Conservation (phyloP, 2,888 invertebrate genomes). For the Tetramorium bicarinatum region DNA sequence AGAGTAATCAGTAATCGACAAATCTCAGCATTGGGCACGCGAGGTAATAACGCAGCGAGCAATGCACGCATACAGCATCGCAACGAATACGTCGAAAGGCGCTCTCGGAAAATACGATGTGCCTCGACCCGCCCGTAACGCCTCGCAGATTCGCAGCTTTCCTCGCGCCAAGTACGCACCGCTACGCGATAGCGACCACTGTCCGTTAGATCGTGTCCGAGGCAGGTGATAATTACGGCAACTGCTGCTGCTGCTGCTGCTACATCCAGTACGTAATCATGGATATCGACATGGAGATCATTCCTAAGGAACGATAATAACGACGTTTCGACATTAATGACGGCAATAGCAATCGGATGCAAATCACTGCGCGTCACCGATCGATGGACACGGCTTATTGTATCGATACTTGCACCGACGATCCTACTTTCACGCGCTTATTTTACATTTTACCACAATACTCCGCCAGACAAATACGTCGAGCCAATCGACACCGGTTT, state of each 20-base stretch:
- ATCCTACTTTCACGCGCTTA: constrained; percentile 3
- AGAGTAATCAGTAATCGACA: constrained; percentile 22
- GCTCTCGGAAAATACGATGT: constrained; percentile 69
- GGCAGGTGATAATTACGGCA: constrained; percentile 63
- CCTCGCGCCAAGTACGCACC: constrained; percentile 11
- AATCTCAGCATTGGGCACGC: constrained; percentile 41
- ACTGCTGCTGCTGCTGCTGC: constrained; percentile 63
- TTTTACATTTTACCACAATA: not conserved
- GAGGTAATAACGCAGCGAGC: constrained; percentile 22
- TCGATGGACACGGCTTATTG: constrained; percentile 64
- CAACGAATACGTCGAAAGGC: constrained; percentile 60
- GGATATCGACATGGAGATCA: constrained; percentile 58
- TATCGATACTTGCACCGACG: constrained; percentile 49
- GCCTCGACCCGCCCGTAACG: constrained; percentile 72
- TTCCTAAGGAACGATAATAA: constrained; percentile 65
- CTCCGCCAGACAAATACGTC: constrained; percentile 55
- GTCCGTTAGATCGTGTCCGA: constrained; percentile 60
- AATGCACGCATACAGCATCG: constrained; percentile 32
- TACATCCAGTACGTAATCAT: constrained; percentile 65
- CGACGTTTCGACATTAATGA: constrained; percentile 55
- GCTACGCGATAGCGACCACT: constrained; percentile 48
- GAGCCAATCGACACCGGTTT: constrained; percentile 65
- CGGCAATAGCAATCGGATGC: constrained; percentile 56
- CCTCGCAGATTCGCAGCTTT: constrained; percentile 60
- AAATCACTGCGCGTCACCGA: constrained; percentile 46